Conservation (phyloP, 2,797 vertebrate genomes). For the Microtus californicus region DNA sequence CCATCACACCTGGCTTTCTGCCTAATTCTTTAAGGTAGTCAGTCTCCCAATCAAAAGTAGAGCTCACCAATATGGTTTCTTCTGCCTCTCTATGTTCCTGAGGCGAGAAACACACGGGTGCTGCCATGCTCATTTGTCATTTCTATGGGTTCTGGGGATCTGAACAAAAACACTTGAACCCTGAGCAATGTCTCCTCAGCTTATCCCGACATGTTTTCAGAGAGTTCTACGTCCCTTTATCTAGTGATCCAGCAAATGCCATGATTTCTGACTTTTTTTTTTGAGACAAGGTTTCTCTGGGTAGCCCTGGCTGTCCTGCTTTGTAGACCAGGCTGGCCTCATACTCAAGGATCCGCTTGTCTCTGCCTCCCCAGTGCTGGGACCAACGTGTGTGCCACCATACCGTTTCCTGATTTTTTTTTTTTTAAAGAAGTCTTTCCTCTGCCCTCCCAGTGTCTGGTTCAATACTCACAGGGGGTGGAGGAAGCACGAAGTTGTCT, state of each 20-base stretch:
- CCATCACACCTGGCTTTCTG: no score
- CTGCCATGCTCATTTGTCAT: background rate
- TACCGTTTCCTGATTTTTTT: background rate
- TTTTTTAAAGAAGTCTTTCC: background rate
- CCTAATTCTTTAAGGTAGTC: background rate
- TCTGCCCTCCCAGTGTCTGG: background rate
- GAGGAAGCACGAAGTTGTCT: conserved; percentile 93
- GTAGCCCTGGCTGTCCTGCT: background rate
- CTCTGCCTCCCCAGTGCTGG: background rate
- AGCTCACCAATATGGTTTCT: background rate
- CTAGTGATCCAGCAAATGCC: background rate
- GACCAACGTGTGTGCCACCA: background rate
- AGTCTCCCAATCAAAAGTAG: background rate
- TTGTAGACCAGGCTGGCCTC: background rate
- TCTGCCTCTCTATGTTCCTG: background rate
- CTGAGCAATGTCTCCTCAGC: background rate
- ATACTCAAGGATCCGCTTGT: background rate
- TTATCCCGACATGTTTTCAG: background rate
- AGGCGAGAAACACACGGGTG: background rate
- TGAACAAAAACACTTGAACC: background rate
- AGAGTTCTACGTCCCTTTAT: background rate
- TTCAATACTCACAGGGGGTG: conserved; percentile 80
- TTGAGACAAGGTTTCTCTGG: background rate
- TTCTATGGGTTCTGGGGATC: background rate
- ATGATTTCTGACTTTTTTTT: background rate